These are phyloP conservation scores for Phataginus tetradactyla DNA, from an alignment of 2,797 vertebrate species.

Conservation along the genomic window DNA sequence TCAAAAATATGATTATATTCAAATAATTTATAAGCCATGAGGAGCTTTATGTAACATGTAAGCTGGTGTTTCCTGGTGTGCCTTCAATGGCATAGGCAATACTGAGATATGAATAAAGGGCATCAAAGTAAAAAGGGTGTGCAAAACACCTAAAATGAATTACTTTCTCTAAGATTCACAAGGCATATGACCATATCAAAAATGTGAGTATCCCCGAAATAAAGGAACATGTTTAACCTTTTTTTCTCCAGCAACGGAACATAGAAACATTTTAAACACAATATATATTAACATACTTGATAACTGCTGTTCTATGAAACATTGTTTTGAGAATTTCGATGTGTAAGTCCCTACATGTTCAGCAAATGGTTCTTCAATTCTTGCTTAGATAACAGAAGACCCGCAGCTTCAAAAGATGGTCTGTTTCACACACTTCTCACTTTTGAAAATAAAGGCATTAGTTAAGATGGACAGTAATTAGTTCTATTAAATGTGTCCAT, in stretches of 20 bases:
- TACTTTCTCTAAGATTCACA: neutral
- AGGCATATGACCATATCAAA: constrained; percentile 2
- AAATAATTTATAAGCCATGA: constrained; percentile 25
- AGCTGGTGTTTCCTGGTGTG: neutral
- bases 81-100: neutral
- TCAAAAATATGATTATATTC: neutral
- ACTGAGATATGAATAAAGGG: neutral
- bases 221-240: neutral
- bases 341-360: neutral
- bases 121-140: neutral
- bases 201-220: neutral
- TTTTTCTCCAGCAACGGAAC: neutral
- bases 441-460: constrained; percentile 44
- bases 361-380: neutral
- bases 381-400: neutral
- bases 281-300: constrained; percentile 16
- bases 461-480: neutral
- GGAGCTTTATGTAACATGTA: neutral
- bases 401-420: neutral
- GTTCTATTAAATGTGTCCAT: neutral
- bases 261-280: constrained; percentile 15
- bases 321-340: neutral
- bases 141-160: constrained; percentile 25
- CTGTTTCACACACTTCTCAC: neutral
- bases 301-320: neutral